Percentiles rank a stretch among this genome's conserved stretches.
These are phyloP conservation scores for Nycticorax nycticorax DNA, from an alignment of 2,113 vertebrate genomes.

Conservation along the genomic window DNA sequence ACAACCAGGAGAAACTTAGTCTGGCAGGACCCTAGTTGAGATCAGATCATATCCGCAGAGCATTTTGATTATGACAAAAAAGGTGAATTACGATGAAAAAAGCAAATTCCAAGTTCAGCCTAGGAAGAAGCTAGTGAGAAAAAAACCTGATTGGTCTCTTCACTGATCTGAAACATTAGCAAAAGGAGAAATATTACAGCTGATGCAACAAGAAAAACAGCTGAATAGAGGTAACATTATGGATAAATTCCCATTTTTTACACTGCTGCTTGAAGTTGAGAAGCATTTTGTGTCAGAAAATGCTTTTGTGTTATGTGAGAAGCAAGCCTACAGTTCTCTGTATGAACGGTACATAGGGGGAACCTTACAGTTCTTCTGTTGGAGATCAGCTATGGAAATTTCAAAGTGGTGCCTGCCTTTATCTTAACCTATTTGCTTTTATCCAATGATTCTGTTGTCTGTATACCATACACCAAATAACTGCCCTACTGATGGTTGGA, in stretches of 20 bases:
- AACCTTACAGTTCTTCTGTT: background rate
- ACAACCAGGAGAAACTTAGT: background rate
- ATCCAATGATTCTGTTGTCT: background rate
- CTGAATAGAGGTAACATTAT: background rate
- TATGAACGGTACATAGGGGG: background rate
- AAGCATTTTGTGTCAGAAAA: background rate
- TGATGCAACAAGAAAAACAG: background rate
- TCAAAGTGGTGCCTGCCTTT: background rate
- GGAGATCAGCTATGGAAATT: background rate
- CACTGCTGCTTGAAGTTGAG: background rate
- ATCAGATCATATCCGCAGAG: rapidly evolving
- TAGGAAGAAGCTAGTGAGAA: background rate
- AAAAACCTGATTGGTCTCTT: background rate
- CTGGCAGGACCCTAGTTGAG: background rate
- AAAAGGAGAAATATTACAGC: background rate
- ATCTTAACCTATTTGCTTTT: background rate
- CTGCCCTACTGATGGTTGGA: background rate
- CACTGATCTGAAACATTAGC: background rate
- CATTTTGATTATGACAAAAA: background rate
- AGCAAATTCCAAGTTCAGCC: background rate
- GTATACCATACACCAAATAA: background rate
- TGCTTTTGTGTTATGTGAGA: background rate
- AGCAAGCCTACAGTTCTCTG: background rate
- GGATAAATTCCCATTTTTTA: background rate
- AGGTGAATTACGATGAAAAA: background rate